Percentiles rank a stretch among this genome's conserved stretches.
Evolutionary conservation across 2,797 vertebrate species (phyloP).

Genomic region (Danio jaintianensis): DNA sequence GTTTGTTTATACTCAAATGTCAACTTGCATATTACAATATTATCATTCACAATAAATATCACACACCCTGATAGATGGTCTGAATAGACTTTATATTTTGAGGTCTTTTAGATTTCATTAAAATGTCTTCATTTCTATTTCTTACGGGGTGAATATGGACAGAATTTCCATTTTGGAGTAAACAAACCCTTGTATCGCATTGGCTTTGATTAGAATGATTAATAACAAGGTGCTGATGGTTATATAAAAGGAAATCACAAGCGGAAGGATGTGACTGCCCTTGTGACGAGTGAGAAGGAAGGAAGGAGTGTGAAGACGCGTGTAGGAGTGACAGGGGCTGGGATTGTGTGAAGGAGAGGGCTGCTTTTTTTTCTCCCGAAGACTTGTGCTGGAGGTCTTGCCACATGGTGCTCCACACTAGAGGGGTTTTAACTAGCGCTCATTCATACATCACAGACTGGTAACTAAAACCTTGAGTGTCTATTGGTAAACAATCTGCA

Average conservation of each 20-base stretch:
- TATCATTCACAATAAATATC: too few relatives aligned
- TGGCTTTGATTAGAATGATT: constrained; percentile 13
- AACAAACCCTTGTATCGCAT: too few relatives aligned
- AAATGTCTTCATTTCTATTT: too few relatives aligned
- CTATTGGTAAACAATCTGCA: constrained; percentile 56
- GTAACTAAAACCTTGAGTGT: constrained; percentile 33
- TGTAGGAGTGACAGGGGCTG: neutral
- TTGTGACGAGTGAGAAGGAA: neutral
- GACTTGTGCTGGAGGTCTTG: constrained; percentile 16
- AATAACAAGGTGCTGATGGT: constrained; percentile 14
- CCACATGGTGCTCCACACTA: constrained; percentile 2
- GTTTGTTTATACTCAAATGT: too few relatives aligned
- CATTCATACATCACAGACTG: neutral
- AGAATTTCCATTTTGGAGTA: too few relatives aligned
- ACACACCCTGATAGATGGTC: too few relatives aligned
- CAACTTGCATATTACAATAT: too few relatives aligned
- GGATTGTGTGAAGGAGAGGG: constrained; percentile 3
- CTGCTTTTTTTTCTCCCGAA: constrained; percentile 4
- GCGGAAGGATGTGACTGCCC: neutral
- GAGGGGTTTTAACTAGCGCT: constrained; percentile 27
- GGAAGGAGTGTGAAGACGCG: constrained; percentile 1
- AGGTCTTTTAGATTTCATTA: too few relatives aligned
- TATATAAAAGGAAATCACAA: constrained; percentile 22
- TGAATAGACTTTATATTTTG: too few relatives aligned
- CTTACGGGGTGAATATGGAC: too few relatives aligned